These are phyloP conservation scores for Irena cyanogastra DNA, from an alignment of 2,113 vertebrate genomes.

Conservation along the genomic window DNA sequence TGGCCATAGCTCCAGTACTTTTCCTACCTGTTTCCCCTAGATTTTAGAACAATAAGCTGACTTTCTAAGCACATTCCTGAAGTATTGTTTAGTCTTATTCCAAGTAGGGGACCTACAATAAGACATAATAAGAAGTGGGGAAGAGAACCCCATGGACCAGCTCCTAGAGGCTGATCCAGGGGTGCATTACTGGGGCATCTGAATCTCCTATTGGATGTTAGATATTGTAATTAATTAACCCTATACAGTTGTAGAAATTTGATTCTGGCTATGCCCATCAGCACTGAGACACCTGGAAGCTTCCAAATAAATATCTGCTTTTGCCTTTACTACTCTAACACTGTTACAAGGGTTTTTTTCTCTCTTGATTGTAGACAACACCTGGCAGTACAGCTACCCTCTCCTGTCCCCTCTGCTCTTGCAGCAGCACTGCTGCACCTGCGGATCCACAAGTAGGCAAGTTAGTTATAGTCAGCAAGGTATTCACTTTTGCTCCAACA, in stretches of 20 bases:
- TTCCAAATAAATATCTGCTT: neutral
- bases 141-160: neutral
- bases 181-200: neutral
- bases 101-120: neutral
- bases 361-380: neutral
- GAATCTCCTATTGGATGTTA: neutral
- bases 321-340: neutral
- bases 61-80: neutral
- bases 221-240: neutral
- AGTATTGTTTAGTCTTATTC: neutral
- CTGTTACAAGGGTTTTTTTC: neutral
- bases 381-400: neutral
- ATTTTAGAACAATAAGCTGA: neutral
- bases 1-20: neutral
- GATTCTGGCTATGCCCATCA: neutral
- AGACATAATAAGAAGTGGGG: neutral
- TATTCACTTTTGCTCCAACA: neutral
- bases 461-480: neutral
- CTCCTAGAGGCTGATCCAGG: too few species aligned
- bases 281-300: neutral
- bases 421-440: neutral
- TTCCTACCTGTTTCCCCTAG: neutral
- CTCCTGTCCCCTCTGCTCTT: neutral
- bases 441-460: neutral
- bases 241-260: neutral